Conservation (phyloP, 2,888 invertebrate genomes). For the Ormyrus labotus region DNA sequence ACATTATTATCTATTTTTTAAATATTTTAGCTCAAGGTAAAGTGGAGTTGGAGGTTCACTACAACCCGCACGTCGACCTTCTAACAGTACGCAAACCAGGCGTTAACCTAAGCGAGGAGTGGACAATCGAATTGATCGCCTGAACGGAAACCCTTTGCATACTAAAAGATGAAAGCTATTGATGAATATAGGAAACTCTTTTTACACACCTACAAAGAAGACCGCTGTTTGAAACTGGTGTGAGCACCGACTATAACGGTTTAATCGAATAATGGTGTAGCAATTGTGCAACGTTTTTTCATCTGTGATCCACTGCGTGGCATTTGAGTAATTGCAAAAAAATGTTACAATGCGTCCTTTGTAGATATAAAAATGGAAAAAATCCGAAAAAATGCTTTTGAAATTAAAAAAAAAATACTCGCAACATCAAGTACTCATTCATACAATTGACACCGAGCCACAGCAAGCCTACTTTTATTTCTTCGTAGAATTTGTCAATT, state of each 20-base stretch:
- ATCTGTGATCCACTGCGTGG: conserved; percentile 52
- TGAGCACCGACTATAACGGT: no score
- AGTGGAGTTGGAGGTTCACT: conserved; percentile 81
- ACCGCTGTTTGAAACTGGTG: conserved; percentile 12
- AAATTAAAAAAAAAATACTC: conserved; percentile 23
- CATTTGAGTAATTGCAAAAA: conserved; percentile 19
- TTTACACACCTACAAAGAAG: conserved; percentile 18
- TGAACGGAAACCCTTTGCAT: conserved; percentile 28
- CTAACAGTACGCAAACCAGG: conserved; percentile 91
- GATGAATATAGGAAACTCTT: conserved; percentile 34
- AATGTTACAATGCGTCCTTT: conserved; percentile 32
- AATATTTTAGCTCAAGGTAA: conserved; percentile 78
- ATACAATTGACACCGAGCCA: conserved; percentile 30
- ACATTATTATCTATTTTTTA: conserved; percentile 43
- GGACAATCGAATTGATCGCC: conserved; percentile 80
- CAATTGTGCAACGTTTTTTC: conserved; percentile 52
- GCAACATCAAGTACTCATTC: conserved; percentile 39
- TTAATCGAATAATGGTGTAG: conserved; percentile 12
- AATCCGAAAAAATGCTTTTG: conserved; percentile 3
- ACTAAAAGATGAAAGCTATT: neutral
- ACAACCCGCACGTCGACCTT: conserved; percentile 82
- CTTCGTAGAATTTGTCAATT: conserved; percentile 25
- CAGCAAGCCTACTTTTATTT: conserved; percentile 35
- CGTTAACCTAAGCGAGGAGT: conserved; percentile 87
- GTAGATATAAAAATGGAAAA: conserved; percentile 29